Base-by-base conservation (phyloP, 2,113 vertebrate genomes). In the Penelope pileata region DNA sequence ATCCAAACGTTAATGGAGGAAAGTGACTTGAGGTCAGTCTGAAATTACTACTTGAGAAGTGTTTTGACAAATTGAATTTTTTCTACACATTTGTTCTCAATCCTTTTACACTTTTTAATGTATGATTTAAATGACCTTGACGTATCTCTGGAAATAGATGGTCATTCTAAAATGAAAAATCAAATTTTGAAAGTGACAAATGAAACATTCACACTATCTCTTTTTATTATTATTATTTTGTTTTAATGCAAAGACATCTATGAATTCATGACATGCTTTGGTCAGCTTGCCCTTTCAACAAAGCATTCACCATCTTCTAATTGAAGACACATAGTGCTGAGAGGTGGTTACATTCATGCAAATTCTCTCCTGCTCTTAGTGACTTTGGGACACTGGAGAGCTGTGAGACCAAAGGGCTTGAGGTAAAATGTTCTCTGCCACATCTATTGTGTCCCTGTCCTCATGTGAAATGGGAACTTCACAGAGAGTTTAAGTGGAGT, bases 31-130 rank as follows among this genome's bases (percentile, higher is more conserved):
- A 79, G 81, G 36, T 83, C 48, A 85, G 2, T 24, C 21, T 91
- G 78, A 96, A 91, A 83, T 95, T 73, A 45, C 75, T 45, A 3
- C 53, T 87, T 89, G 14, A 53, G 23, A 74, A 88, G 66, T 86
- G 50, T 96, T 91, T 74, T 91, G 51, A 76, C 26, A 68, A 89
- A 64, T 3, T 27, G 23, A 74, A 14, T 10, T 26, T 42, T 73
- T 17, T 3, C 12, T 38, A 30, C 13, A 19, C 3, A 18, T 60
- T 92, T 51, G 6, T 27, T 72, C 88, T 89, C 48, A 60, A 56
- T 43, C 26, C 5, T 72, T 78, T 68, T 72, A 36, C 32, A 51
- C 34, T n/a, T 89, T 84, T 68, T 13, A 82, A 93, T 67, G 36
- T 36, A 75, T 17, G 4, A 38, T 87, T 90, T 91, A 53, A 62